Evolutionary conservation across 1,140 invertebrate genomes (phyloP).

Genomic region (Drosophila parabipectinata): DNA sequence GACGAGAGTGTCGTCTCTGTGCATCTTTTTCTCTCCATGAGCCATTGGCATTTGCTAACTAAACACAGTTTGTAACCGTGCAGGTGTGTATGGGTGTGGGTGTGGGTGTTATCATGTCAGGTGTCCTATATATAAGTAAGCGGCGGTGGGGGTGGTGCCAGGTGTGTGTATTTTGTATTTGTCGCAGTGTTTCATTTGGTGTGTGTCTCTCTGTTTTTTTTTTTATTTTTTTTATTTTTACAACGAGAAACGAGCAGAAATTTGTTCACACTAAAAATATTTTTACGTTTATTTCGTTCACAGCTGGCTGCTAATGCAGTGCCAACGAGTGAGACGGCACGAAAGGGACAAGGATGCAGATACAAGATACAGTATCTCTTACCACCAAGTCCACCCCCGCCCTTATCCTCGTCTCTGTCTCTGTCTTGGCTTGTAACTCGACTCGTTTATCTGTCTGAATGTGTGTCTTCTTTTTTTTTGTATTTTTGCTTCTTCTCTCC

Average conservation of each 20-base stretch:
- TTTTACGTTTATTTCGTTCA: conserved; percentile 79
- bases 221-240: conserved; percentile 35
- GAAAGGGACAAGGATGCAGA: conserved; percentile 6
- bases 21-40: conserved; percentile 34
- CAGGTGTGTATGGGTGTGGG: conserved; percentile 9
- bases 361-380: conserved; percentile 9
- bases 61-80: conserved; percentile 46
- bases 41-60: conserved; percentile 74
- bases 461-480: conserved; percentile 24
- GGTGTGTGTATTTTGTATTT: conserved; percentile 33
- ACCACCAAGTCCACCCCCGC: neutral
- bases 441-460: conserved; percentile 78
- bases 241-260: conserved; percentile 42
- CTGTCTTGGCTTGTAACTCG: conserved; percentile 55
- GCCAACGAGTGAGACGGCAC: conserved; percentile 50
- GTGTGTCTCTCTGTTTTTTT: conserved; percentile 22
- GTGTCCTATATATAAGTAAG: conserved; percentile 25
- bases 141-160: neutral
- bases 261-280: conserved; percentile 78
- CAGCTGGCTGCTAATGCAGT: conserved; percentile 78
- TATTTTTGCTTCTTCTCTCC: neutral
- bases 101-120: conserved; percentile 46
- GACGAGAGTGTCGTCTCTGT: neutral
- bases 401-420: neutral
- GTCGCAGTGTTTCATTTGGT: conserved; percentile 59